Evolutionary conservation across 2,888 invertebrate species (phyloP).

Genomic region (Theretra japonica): DNA sequence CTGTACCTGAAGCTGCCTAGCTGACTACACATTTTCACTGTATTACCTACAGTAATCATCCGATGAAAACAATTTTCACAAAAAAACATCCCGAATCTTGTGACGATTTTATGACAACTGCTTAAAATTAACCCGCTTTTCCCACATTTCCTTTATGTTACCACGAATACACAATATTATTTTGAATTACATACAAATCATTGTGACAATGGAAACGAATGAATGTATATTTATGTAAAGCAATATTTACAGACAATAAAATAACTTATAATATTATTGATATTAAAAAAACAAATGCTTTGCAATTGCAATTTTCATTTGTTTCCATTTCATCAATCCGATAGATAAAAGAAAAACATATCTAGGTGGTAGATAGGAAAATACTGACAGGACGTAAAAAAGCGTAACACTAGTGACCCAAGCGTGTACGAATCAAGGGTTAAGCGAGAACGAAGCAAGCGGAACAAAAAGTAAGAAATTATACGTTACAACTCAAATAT

Average conservation of each 20-base stretch:
- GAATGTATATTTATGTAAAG: neutral
- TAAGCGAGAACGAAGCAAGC: constrained; percentile 70
- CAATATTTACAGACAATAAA: neutral
- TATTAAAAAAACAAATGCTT: too few species aligned
- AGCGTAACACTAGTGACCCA: constrained; percentile 58
- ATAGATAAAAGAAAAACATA: constrained; percentile 37
- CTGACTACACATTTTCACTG: too few species aligned
- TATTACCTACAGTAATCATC: too few species aligned
- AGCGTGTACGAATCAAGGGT: constrained; percentile 56
- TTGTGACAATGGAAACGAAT: neutral
- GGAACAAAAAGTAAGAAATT: constrained; percentile 44
- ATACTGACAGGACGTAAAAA: constrained; percentile 46
- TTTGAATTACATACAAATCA: neutral
- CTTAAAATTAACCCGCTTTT: neutral
- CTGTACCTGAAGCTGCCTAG: too few species aligned
- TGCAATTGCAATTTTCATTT: neutral
- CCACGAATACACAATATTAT: neutral
- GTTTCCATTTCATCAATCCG: neutral
- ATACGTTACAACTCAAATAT: constrained; percentile 13
- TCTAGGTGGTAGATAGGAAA: constrained; percentile 13
- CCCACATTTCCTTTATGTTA: neutral
- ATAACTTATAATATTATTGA: neutral
- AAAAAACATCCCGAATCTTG: too few species aligned
- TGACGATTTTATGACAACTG: too few species aligned
- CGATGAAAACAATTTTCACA: too few species aligned